These are phyloP conservation scores for Lomographa bimaculata DNA, from an alignment of 2,888 invertebrate genomes.

Conservation along the genomic window DNA sequence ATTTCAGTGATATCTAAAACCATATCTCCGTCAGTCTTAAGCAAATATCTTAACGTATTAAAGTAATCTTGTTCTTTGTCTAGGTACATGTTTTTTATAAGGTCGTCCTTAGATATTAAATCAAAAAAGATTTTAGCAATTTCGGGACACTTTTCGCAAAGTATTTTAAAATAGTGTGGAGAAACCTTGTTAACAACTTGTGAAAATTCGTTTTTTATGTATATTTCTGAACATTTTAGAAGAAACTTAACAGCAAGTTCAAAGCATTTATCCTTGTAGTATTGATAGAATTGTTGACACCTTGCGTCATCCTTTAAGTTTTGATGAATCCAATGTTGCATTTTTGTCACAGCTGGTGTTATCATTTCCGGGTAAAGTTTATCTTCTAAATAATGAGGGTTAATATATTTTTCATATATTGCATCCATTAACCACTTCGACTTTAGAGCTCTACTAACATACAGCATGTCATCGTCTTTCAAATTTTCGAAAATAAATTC, in stretches of 20 bases:
- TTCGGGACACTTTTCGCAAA: constrained; percentile 31
- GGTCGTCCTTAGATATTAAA: constrained; percentile 16
- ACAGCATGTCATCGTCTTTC: constrained; percentile 60
- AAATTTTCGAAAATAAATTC: constrained; percentile 54
- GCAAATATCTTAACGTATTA: constrained; percentile 21
- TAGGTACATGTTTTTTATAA: constrained; percentile 18
- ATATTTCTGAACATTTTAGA: constrained; percentile 21
- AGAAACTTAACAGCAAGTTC: constrained; percentile 34
- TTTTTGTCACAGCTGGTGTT: constrained; percentile 43
- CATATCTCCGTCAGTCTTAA: constrained; percentile 30
- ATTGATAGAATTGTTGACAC: constrained; percentile 33
- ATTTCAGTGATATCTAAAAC: constrained; percentile 38
- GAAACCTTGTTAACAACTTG: constrained; percentile 29
- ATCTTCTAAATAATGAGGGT: constrained; percentile 55
- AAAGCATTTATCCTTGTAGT: constrained; percentile 27
- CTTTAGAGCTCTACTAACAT: constrained; percentile 60
- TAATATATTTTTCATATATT: constrained; percentile 46
- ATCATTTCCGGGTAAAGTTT: constrained; percentile 58
- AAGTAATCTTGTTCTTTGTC: constrained; percentile 17
- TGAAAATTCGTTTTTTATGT: constrained; percentile 21
- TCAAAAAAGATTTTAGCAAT: constrained; percentile 31
- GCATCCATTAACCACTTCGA: constrained; percentile 53
- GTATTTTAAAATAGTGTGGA: constrained; percentile 33
- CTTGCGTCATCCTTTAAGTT: constrained; percentile 29
- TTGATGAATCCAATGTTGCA: constrained; percentile 29